These are phyloP conservation scores for Hyperopisus bebe DNA, from an alignment of 2,113 vertebrate genomes.

Conservation along the genomic window DNA sequence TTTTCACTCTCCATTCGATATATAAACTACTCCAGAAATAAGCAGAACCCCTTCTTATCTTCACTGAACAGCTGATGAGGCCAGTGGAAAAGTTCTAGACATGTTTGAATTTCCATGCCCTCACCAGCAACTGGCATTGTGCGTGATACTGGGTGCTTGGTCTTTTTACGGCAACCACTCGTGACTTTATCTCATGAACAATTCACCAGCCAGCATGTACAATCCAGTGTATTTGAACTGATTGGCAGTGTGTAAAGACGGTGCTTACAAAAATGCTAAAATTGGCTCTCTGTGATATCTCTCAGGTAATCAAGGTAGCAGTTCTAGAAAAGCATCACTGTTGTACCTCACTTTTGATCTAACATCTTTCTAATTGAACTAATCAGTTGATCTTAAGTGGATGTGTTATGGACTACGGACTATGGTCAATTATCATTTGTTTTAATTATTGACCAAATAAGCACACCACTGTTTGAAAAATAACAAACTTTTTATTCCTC, in stretches of 20 bases:
- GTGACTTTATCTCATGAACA: background rate
- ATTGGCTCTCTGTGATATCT: background rate
- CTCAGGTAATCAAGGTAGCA: background rate
- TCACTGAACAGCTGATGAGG: background rate
- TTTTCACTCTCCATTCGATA: constrained; percentile 11
- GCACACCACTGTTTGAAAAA: background rate
- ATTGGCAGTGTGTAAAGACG: background rate
- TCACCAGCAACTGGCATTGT: constrained; percentile 14
- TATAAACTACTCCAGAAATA: constrained; percentile 3
- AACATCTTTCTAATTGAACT: background rate
- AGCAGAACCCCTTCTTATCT: background rate
- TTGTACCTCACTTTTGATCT: background rate
- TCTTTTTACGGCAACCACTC: background rate
- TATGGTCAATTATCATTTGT: background rate
- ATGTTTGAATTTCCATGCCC: constrained; percentile 7
- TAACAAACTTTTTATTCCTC: background rate
- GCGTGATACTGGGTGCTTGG: background rate
- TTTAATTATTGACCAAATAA: constrained; percentile 1
- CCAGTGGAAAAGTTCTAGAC: background rate
- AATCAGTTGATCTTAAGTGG: background rate
- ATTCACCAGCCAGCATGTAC: background rate
- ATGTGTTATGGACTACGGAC: background rate
- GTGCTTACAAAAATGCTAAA: background rate
- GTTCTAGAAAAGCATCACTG: background rate
- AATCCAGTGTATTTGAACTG: background rate